phyloP scores from a whole-genome alignment of 2,113 vertebrate species.

The Hyaena hyaena region DNA sequence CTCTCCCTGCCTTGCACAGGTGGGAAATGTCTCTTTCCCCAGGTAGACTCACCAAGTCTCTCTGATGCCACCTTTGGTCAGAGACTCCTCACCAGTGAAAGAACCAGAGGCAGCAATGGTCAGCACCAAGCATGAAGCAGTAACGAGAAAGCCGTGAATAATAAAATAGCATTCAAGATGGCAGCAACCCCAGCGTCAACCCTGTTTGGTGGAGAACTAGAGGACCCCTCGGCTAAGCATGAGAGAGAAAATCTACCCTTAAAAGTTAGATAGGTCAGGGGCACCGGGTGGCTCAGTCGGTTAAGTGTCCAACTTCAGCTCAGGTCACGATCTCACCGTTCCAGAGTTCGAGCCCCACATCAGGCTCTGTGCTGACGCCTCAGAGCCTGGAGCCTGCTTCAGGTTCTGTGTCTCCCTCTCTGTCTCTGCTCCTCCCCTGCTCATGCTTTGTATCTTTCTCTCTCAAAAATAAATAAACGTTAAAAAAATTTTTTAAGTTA shows the following conservation, averaged over 20 bases:
- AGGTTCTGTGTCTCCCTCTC: too few relatives aligned
- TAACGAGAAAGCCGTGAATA: background rate
- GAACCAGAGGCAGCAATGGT: background rate
- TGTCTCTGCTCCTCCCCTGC: too few relatives aligned
- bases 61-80: background rate
- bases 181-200: background rate
- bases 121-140: background rate
- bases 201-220: too few relatives aligned
- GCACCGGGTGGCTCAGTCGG: too few relatives aligned
- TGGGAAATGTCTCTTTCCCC: background rate
- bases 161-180: background rate
- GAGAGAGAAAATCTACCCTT: background rate
- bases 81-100: background rate
- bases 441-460: too few relatives aligned
- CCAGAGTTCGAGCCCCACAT: too few relatives aligned
- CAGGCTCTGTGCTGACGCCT: too few relatives aligned
- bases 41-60: background rate
- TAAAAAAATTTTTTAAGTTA: background rate
- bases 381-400: too few relatives aligned
- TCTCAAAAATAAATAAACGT: too few relatives aligned
- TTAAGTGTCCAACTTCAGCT: too few relatives aligned
- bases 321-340: too few relatives aligned
- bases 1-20: background rate
- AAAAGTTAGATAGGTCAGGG: background rate
- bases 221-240: background rate